phyloP scores from a whole-genome alignment of 2,797 vertebrate species.

The Spinibarbus caldwelli region DNA sequence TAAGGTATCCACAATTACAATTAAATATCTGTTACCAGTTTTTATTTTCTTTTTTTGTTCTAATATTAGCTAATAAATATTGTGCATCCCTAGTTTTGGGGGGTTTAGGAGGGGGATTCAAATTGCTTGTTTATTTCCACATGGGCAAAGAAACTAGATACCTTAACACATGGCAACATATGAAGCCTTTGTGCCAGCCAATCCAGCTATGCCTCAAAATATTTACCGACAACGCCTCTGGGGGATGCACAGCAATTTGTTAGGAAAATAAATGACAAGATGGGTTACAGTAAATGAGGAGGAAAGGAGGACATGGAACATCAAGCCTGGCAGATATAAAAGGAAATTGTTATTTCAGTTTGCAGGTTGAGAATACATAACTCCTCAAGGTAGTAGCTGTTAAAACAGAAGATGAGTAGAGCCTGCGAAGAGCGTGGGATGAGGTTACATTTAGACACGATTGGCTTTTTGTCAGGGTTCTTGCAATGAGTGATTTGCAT shows the following conservation, averaged over 20 bases:
- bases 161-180: conserved; percentile 47
- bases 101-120: neutral
- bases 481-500: conserved; percentile 10
- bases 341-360: conserved; percentile 63
- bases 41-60: neutral
- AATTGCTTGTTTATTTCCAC: conserved; percentile 25
- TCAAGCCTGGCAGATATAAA: conserved; percentile 77
- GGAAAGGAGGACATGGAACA: conserved; percentile 68
- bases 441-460: conserved; percentile 21
- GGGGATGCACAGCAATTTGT: conserved; percentile 54
- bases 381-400: conserved; percentile 33
- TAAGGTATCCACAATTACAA: too few species aligned
- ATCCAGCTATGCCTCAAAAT: conserved; percentile 78
- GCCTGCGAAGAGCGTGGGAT: conserved; percentile 24
- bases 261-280: conserved; percentile 57
- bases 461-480: conserved; percentile 33
- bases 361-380: conserved; percentile 40
- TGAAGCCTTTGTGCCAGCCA: conserved; percentile 65
- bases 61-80: neutral
- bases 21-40: neutral
- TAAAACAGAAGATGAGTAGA: conserved; percentile 29
- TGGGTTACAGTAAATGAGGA: conserved; percentile 70
- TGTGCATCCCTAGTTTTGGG: neutral
- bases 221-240: conserved; percentile 63
- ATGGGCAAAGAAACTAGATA: conserved; percentile 66